Base-by-base conservation (phyloP, 2,797 vertebrate species). In the Gymnodraco acuticeps region DNA sequence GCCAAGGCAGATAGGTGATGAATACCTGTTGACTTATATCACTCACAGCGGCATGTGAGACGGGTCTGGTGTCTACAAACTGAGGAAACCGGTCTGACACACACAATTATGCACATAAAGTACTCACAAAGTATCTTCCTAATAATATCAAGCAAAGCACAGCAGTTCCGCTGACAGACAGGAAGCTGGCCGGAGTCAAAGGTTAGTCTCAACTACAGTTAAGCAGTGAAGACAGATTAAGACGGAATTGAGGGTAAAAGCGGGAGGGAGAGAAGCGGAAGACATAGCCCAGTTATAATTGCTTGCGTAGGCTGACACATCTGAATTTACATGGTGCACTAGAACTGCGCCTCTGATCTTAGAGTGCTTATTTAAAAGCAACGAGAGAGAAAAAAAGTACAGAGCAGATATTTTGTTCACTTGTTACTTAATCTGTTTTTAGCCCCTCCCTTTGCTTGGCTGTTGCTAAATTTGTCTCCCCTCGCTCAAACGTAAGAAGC, bases 401-500 rank as follows among this genome's bases (percentile, higher is more conserved):
- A 83, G 52, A 88, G 71, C 31, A 88, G 76, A 93, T 92, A 89
- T 92, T 93, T 95, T 93, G 82, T 88, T 85, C 81, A 68, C 87
- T 89, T 88, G 80, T 92, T 89, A 92, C 88, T 79, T 91, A 89
- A 90, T 90, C 86, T 70, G 84, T 86, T 87, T 84, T 73, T 86
- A 73, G 84, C 90, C 90, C 89, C 90, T 89, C 92, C 90, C 83
- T 87, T 88, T 75, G 75, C 89, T 84, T 84, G 86, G 83, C 90
- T 82, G 87, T 83, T 91, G 87, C 95, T 96, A 95, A 93, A 95
- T 95, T 90, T 94, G 92, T 92, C 93, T 73, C 72, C 75, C 75
- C 75, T 83, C 69, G 82, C 90, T 92, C 84, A 86, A 92, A 92
- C 70, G 89, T 87, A 92, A 90, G 87, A 89, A 86, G 89, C 92